Evolutionary conservation across 2,797 vertebrate species (phyloP).

Genomic region (Silurus lanzhouensis): DNA sequence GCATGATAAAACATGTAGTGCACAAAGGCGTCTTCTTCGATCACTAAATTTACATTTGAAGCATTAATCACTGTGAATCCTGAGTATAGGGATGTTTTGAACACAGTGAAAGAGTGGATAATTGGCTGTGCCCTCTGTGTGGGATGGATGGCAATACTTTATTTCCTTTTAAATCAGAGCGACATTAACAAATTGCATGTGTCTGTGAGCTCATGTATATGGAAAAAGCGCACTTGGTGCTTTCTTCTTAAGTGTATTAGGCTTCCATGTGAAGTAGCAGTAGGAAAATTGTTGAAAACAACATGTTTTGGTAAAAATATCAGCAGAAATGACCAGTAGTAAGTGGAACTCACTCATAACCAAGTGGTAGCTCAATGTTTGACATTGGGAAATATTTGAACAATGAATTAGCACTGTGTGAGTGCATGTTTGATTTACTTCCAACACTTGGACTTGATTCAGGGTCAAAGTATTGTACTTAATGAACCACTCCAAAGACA

Average conservation of each 20-base stretch:
- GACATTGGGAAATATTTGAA: not conserved
- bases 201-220: not conserved
- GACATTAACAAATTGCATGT: not conserved
- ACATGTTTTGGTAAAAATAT: not conserved
- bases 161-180: not conserved
- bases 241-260: not conserved
- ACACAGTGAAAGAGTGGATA: not conserved
- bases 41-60: slow-evolving; percentile 1
- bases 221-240: not conserved
- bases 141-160: slow-evolving; percentile 14
- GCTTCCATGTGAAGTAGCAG: not conserved
- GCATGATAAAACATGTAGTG: not conserved
- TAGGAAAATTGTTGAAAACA: not conserved
- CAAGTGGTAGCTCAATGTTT: too few relatives aligned
- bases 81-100: not conserved
- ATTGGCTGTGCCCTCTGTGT: slow-evolving; percentile 4
- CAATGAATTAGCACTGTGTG: not conserved
- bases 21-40: not conserved
- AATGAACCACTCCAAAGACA: not conserved
- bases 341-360: too few relatives aligned
- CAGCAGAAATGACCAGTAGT: too few relatives aligned
- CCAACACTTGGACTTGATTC: not conserved
- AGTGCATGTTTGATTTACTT: not conserved
- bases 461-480: not conserved
- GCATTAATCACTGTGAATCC: not conserved